Percentiles rank a stretch among this genome's conserved stretches.
phyloP scores from a whole-genome alignment of 2,888 invertebrate genomes.

The Netelia virgata region DNA sequence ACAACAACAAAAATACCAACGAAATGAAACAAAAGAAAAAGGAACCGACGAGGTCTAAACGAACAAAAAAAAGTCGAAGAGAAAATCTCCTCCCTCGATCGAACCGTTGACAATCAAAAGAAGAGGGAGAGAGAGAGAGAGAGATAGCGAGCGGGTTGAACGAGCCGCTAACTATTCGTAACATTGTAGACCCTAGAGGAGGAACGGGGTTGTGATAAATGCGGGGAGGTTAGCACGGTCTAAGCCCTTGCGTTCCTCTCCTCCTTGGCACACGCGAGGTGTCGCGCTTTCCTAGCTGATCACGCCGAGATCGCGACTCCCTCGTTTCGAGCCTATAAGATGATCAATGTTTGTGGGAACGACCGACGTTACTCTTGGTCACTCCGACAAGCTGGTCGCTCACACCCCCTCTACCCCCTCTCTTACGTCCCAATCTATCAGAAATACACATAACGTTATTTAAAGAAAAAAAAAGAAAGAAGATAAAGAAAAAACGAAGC shows the following conservation, averaged over 20 bases:
- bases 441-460: constrained; percentile 35
- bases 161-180: constrained; percentile 42
- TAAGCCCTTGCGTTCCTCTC: constrained; percentile 75
- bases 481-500: constrained; percentile 26
- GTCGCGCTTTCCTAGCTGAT: constrained; percentile 54
- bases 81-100: constrained; percentile 69
- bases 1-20: constrained; percentile 42
- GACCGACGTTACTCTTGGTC: constrained; percentile 84
- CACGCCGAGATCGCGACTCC: constrained; percentile 60
- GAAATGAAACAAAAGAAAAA: constrained; percentile 71
- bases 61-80: constrained; percentile 41
- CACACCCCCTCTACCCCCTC: constrained; percentile 74
- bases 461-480: constrained; percentile 32
- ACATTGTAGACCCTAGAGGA: constrained; percentile 76
- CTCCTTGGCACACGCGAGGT: constrained; percentile 69
- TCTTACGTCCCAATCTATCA: constrained; percentile 34
- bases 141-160: constrained; percentile 46
- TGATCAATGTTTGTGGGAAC: constrained; percentile 83
- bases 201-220: constrained; percentile 77
- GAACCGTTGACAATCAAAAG: constrained; percentile 80
- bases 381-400: constrained; percentile 83
- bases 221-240: constrained; percentile 80
- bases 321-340: constrained; percentile 68
- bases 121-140: constrained; percentile 33
- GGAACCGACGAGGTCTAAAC: neutral